Percentiles rank a stretch among this genome's conserved stretches.
phyloP scores from a whole-genome alignment of 2,797 vertebrate species.

The Eleutherodactylus coqui region DNA sequence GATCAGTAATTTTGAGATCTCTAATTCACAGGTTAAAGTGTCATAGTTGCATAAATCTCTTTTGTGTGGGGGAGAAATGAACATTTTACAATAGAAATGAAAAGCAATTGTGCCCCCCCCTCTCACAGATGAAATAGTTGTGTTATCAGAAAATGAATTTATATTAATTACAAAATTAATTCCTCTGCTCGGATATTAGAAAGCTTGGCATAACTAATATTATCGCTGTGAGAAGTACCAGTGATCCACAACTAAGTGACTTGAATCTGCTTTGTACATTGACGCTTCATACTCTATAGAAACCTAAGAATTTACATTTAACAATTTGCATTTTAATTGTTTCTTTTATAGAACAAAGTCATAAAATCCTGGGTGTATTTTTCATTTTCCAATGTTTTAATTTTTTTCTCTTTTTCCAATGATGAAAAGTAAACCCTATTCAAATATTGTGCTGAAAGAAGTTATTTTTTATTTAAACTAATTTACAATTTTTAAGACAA shows the following conservation, averaged over 20 bases:
- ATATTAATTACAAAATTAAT: conserved; percentile 65
- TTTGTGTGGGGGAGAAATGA: conserved; percentile 49
- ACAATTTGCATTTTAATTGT: conserved; percentile 59
- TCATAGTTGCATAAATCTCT: conserved; percentile 47
- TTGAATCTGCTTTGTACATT: conserved; percentile 48
- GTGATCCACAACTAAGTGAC: conserved; percentile 54
- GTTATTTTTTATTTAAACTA: conserved; percentile 10
- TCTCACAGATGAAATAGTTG: conserved; percentile 58
- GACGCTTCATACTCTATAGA: conserved; percentile 36
- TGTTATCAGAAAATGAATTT: conserved; percentile 61
- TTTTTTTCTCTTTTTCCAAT: neutral
- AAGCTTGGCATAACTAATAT: conserved; percentile 52
- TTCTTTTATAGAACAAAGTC: conserved; percentile 42
- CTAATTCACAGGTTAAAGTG: conserved; percentile 42
- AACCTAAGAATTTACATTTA: conserved; percentile 40
- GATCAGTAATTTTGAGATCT: conserved; percentile 27
- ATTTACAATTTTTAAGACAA: conserved; percentile 3
- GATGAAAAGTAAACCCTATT: conserved; percentile 16
- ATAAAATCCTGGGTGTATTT: conserved; percentile 44
- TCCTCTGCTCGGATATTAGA: conserved; percentile 50
- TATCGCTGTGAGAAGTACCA: conserved; percentile 48
- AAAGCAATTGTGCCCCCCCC: conserved; percentile 25
- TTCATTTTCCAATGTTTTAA: neutral
- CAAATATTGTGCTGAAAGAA: neutral
- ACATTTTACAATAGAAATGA: conserved; percentile 48